Conservation (phyloP, 2,888 invertebrate species). For the Tiliacea citrago region DNA sequence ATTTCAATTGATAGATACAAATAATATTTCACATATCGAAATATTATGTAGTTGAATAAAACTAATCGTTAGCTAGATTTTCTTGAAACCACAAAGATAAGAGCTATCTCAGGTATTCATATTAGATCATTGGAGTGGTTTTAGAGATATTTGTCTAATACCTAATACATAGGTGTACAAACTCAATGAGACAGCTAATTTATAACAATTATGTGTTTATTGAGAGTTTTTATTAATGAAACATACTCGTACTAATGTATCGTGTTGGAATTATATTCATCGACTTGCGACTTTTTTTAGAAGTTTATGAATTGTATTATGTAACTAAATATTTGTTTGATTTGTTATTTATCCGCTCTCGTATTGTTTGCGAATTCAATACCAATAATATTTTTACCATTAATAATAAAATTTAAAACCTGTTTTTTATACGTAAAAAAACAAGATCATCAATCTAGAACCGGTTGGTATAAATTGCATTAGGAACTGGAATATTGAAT, state of each 20-base stretch:
- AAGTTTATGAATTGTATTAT: neutral
- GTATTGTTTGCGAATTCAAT: neutral
- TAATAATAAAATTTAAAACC: no score
- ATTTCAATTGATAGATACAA: slow-evolving; percentile 1
- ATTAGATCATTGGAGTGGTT: slow-evolving; percentile 9
- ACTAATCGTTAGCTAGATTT: slow-evolving; percentile 19
- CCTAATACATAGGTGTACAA: slow-evolving; percentile 23
- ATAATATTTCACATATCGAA: slow-evolving; percentile 6
- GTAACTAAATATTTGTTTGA: neutral
- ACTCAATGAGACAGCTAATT: slow-evolving; percentile 14
- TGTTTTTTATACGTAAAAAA: no score
- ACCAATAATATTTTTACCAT: no score
- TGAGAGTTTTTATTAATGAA: neutral
- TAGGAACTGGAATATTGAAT: neutral
- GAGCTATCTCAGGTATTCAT: slow-evolving; percentile 20
- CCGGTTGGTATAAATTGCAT: neutral
- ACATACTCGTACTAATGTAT: no score
- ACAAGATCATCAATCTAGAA: fast-evolving
- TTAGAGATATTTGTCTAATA: slow-evolving; percentile 16
- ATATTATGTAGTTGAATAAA: neutral
- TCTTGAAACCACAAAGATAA: slow-evolving; percentile 25
- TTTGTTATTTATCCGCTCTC: neutral
- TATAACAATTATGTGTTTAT: neutral
- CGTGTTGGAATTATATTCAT: no score
- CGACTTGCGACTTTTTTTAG: neutral